Evolutionary conservation across 2,113 vertebrate species (phyloP), one percentile per base, ranked within the genome.

Genomic region (Prionailurus bengalensis): DNA sequence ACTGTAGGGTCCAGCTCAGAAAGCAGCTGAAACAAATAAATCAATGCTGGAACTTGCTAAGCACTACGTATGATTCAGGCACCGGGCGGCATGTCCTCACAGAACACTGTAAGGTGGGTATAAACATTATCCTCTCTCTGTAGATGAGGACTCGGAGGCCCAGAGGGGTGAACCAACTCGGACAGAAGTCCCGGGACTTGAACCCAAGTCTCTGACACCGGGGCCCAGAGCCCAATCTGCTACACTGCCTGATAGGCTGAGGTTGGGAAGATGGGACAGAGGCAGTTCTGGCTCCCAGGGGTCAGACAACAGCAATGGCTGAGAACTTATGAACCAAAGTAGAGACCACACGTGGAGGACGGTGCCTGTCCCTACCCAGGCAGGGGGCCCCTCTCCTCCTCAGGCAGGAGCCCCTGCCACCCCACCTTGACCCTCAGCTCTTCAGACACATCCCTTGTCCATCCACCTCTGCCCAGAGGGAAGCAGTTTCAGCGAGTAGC

Each of bases 161-260:
- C 61, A 33, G 63, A 92, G 63, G 36, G 29, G 51, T 95, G 61
- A 83, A 71, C 17, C 9, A 12, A 76, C 53, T 66, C 91, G 87
- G 89, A n/a, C 21, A 65, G 85, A 88, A 45, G 5, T 27, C n/a
- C 48, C 27, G 78, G 68, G 7, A 88, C 71, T 90, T 19, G n/a
- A 97, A 96, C 36, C 29, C 90, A 70, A 90, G 29, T n/a, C 90
- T 79, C 90, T 39, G 39, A n/a, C 4, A 33, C 42, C 25, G 58
- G 16, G 17, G 21, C 19, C 91, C 84, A 94, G 84, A 73, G 36
- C 19, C 10, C 70, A 85, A 36, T 17, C 53, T 36, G 58, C 84
- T 58, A 5, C 2, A 25, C 4, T 45, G 29, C 76, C 45, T n/a
- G 19, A 27, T 8, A 39, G 36, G 79, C 83, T 48, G 45, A 87